phyloP scores from a whole-genome alignment of 2,113 vertebrate species.

The Naja naja region DNA sequence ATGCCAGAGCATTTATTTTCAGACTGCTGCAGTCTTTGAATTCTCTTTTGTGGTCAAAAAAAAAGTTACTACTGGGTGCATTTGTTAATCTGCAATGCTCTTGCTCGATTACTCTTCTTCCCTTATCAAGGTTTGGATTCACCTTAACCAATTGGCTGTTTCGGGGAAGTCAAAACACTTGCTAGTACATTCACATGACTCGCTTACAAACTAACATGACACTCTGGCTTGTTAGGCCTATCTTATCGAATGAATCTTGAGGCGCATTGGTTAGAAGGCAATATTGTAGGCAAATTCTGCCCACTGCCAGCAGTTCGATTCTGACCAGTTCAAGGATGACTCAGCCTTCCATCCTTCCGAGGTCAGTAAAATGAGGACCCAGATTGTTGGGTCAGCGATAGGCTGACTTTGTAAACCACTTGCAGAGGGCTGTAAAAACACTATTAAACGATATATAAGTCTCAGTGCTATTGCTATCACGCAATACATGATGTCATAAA shows the following conservation, averaged over 20 bases:
- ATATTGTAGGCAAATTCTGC: too few species aligned
- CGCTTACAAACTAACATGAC: background rate
- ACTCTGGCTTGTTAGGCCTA: background rate
- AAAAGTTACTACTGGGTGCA: background rate
- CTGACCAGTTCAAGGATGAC: too few species aligned
- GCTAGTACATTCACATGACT: background rate
- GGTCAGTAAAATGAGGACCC: too few species aligned
- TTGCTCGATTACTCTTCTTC: background rate
- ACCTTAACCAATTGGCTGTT: background rate
- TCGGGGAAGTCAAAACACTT: background rate
- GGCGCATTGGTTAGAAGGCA: too few species aligned
- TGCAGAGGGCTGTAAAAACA: too few species aligned
- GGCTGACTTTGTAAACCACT: too few species aligned
- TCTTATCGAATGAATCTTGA: background rate
- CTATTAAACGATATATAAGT: too few species aligned
- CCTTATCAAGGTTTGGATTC: background rate
- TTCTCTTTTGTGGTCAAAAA: background rate
- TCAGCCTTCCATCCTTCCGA: too few species aligned
- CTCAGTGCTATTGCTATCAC: background rate
- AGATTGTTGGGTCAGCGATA: too few species aligned
- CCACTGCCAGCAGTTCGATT: too few species aligned
- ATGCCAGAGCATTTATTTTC: background rate
- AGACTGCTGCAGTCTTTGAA: background rate
- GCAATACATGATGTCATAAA: background rate
- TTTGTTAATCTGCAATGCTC: background rate